These are phyloP conservation scores for Parnassius apollo DNA, from an alignment of 2,888 invertebrate genomes.

Conservation along the genomic window DNA sequence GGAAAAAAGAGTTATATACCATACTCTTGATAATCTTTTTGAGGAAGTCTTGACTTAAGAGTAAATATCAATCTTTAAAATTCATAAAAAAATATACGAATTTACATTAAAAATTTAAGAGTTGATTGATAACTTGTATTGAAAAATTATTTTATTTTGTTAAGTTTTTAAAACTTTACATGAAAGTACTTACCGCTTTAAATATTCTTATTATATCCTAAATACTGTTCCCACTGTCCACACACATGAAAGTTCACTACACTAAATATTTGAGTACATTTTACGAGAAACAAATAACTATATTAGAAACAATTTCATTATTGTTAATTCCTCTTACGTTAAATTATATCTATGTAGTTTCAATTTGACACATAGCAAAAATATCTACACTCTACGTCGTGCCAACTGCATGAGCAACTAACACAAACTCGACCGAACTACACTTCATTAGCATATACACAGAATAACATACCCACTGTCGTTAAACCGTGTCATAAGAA, in stretches of 20 bases:
- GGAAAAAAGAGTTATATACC: too few species aligned
- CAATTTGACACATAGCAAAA: slow-evolving; percentile 60
- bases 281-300: neutral
- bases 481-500: slow-evolving; percentile 36
- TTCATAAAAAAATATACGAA: too few species aligned
- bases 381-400: slow-evolving; percentile 60
- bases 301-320: neutral
- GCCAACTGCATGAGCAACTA: slow-evolving; percentile 75
- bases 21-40: too few species aligned
- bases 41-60: too few species aligned
- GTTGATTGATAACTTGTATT: too few species aligned
- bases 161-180: neutral
- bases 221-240: slow-evolving; percentile 14
- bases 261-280: slow-evolving; percentile 18
- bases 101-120: too few species aligned
- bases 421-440: slow-evolving; percentile 73
- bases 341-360: slow-evolving; percentile 6
- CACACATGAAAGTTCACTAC: slow-evolving; percentile 37
- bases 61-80: too few species aligned
- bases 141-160: neutral
- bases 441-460: slow-evolving; percentile 74
- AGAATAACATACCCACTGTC: slow-evolving; percentile 64
- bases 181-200: slow-evolving; percentile 12
- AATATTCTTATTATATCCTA: slow-evolving; percentile 16
- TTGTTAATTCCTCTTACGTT: neutral